Evolutionary conservation across 1,140 invertebrate genomes (phyloP), one percentile per base, ranked within the genome.

Genomic region (Hestina assimilis): DNA sequence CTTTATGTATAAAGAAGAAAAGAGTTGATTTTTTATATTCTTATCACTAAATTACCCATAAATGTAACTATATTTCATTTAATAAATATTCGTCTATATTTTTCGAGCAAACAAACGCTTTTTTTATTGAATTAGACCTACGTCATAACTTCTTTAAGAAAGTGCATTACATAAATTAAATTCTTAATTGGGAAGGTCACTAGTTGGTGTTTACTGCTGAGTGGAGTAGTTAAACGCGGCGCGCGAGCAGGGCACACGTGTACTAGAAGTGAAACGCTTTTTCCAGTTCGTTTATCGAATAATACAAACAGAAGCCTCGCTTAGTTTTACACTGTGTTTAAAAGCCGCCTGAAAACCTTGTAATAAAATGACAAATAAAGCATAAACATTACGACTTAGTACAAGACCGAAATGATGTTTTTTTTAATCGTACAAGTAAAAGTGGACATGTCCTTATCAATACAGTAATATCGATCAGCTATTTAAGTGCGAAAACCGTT

Each of bases 81-180:
- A 38, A 9, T 19, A 38, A 38, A 19, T 38, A 19, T 15, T 6
- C 2, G 9, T 38, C 24, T 9, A 9, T 17, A 6, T 17, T 14
- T 12, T 20, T 19, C 0, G 9, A 38, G 53, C 47, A 11, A 50
- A 11, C 9, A 38, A 14, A 23, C n/a, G 12, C 20, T 50, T 40
- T 35, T 12, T 50, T 50, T 28, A 14, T 47, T 38, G 29, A 33
- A 42, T 43, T 52, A 51, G 53, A 48, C 12, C 28, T 14, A 76
- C 75, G 80, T 82, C 77, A 83, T 64, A 58, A 75, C 71, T 73
- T 78, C 71, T 72, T 52, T 78, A 83, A 83, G 83, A 87, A 87
- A 87, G 83, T 87, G 77, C 79, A 83, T 79, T 85, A 83, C 70
- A 81, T 87, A 81, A 79, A 85, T 83, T 82, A 82, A 82, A 79